These are phyloP conservation scores for Prostheceraeus crozeri DNA, from an alignment of 2,888 invertebrate species.

Conservation along the genomic window DNA sequence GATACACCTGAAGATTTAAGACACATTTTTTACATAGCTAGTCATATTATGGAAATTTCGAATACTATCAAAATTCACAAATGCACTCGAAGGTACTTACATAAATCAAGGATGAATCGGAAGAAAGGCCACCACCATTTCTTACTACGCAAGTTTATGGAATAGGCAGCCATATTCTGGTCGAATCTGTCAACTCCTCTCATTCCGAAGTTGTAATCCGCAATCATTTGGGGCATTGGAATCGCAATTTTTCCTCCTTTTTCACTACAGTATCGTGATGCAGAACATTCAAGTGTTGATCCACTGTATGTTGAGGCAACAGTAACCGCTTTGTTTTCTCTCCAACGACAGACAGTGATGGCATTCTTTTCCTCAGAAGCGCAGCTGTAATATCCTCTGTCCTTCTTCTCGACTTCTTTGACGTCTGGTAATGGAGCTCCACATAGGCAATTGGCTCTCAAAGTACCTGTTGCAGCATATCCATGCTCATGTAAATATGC, in stretches of 20 bases:
- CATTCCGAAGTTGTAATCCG: not conserved
- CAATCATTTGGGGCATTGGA: not conserved
- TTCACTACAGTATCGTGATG: not conserved
- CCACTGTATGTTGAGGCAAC: slow-evolving; percentile 2
- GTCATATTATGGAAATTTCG: no score
- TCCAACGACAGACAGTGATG: not conserved
- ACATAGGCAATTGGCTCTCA: slow-evolving; percentile 5
- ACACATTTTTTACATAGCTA: no score
- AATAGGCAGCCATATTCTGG: not conserved
- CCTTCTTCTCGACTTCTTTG: no score
- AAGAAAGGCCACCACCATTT: slow-evolving; percentile 18
- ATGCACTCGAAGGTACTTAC: not conserved
- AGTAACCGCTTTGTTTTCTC: not conserved
- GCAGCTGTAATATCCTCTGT: no score
- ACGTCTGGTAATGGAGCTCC: slow-evolving; percentile 1
- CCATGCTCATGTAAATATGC: slow-evolving; percentile 11
- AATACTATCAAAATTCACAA: not conserved
- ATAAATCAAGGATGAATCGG: slow-evolving; percentile 13
- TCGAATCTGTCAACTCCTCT: slow-evolving; percentile 16
- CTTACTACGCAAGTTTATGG: not conserved
- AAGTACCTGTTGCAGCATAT: slow-evolving; percentile 1
- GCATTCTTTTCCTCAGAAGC: not conserved
- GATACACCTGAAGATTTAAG: not conserved
- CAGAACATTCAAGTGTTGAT: not conserved
- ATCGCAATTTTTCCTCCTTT: not conserved